A percentile compares a stretch with the other conserved stretches of the same genome.
Evolutionary conservation across 2,888 invertebrate genomes (phyloP).

Genomic region (Hyposoter didymator): DNA sequence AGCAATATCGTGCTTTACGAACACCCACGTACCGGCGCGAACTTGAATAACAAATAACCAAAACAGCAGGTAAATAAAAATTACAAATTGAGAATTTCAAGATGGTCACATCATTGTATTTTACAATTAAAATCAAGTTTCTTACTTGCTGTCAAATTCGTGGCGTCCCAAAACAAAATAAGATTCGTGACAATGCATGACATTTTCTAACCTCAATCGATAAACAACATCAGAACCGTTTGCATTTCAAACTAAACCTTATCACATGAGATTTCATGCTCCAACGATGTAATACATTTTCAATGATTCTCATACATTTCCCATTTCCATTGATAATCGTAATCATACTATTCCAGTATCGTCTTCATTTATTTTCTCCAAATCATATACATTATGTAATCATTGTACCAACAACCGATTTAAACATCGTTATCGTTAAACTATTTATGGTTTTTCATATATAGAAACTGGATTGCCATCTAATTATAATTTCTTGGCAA

Average conservation of each 20-base stretch:
- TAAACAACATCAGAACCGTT: not conserved
- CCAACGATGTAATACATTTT: not conserved
- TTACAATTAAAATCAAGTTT: not conserved
- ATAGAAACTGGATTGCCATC: conserved; percentile 30
- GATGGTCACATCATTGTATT: not conserved
- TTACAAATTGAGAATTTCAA: not conserved
- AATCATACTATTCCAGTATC: not conserved
- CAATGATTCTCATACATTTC: not conserved
- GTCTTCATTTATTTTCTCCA: not conserved
- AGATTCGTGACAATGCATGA: not conserved
- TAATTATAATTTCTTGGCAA: conserved; percentile 54
- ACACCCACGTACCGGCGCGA: not conserved
- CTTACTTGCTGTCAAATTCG: not conserved
- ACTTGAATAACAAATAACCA: not conserved
- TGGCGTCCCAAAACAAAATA: not conserved
- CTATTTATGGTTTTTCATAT: conserved; percentile 43
- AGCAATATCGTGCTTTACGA: not conserved
- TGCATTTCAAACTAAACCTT: not conserved
- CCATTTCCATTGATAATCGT: not conserved
- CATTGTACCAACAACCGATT: conserved; percentile 14
- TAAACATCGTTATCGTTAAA: conserved; percentile 38
- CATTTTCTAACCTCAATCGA: conserved; percentile 25
- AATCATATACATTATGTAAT: conserved; percentile 56
- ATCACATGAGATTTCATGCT: not conserved
- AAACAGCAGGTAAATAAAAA: conserved; percentile 2